Percentiles rank a stretch among this genome's conserved stretches.
Conservation (phyloP, 2,113 vertebrate genomes). For the Pedetes capensis region DNA sequence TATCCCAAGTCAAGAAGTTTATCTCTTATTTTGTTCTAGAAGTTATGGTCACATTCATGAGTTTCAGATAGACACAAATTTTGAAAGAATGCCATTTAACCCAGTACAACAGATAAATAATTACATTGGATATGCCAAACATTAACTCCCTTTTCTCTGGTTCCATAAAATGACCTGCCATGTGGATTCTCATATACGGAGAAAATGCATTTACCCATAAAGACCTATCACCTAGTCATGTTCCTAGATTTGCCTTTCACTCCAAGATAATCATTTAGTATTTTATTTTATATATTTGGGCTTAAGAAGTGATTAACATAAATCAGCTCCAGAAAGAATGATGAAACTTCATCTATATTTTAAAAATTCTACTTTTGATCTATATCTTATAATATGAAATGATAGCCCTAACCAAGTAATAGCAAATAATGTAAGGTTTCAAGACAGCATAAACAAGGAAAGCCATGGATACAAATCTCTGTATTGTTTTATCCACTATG, state of each 20-base stretch:
- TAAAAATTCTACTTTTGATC: not conserved
- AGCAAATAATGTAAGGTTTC: not conserved
- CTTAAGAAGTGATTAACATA: not conserved
- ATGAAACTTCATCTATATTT: not conserved
- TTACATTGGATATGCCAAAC: not conserved
- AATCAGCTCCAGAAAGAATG: constrained; percentile 20
- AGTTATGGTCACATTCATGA: not conserved
- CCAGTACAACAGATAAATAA: not conserved
- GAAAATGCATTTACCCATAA: constrained; percentile 20
- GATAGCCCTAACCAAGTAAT: not conserved
- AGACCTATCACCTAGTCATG: not conserved
- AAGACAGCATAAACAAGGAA: not conserved
- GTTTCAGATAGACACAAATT: not conserved
- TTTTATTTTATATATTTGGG: constrained; percentile 25
- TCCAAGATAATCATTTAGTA: not conserved
- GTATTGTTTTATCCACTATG: not conserved
- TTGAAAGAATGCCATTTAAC: not conserved
- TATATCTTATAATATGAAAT: constrained; percentile 7
- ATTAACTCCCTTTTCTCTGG: not conserved
- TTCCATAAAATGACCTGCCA: not conserved
- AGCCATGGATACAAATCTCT: not conserved
- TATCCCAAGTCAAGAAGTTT: not conserved
- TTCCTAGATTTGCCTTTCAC: not conserved
- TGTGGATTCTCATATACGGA: not conserved
- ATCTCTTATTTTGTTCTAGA: not conserved